Conservation (phyloP, 2,888 invertebrate species). For the Trichogramma evanescens region DNA sequence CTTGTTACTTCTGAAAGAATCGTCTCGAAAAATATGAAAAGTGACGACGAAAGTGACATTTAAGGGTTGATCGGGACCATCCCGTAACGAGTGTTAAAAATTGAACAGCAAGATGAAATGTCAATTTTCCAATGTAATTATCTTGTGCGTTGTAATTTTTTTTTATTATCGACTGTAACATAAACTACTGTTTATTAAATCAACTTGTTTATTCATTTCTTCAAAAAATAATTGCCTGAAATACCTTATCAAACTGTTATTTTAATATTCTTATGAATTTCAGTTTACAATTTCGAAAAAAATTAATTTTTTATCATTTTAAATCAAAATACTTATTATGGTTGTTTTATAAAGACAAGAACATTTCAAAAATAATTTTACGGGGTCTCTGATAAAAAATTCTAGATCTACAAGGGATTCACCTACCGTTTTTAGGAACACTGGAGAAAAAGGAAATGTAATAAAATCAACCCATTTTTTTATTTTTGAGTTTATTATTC, state of each 20-base stretch:
- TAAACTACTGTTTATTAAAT: conserved; percentile 18
- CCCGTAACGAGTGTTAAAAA: conserved; percentile 10
- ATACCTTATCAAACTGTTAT: too few species aligned
- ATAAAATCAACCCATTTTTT: background rate
- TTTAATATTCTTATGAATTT: too few species aligned
- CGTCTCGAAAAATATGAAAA: background rate
- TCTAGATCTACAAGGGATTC: too few species aligned
- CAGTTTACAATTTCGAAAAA: too few species aligned
- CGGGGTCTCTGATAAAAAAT: too few species aligned
- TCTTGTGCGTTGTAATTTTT: conserved; percentile 13
- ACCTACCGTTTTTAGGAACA: too few species aligned
- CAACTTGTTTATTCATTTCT: background rate
- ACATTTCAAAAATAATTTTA: too few species aligned
- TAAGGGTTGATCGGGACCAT: conserved; percentile 9
- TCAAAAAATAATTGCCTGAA: too few species aligned
- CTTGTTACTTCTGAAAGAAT: conserved; percentile 2
- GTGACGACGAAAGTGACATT: background rate
- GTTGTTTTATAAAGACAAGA: too few species aligned
- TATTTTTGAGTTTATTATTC: conserved; percentile 8
- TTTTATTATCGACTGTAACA: conserved; percentile 17
- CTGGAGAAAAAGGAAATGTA: too few species aligned
- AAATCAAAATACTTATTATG: too few species aligned
- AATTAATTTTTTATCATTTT: too few species aligned
- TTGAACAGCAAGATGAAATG: conserved; percentile 13
- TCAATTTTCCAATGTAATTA: conserved; percentile 10